Percentiles rank a stretch among this genome's conserved stretches.
Evolutionary conservation across 2,797 vertebrate species (phyloP).

Genomic region (Brachymystax lenok): DNA sequence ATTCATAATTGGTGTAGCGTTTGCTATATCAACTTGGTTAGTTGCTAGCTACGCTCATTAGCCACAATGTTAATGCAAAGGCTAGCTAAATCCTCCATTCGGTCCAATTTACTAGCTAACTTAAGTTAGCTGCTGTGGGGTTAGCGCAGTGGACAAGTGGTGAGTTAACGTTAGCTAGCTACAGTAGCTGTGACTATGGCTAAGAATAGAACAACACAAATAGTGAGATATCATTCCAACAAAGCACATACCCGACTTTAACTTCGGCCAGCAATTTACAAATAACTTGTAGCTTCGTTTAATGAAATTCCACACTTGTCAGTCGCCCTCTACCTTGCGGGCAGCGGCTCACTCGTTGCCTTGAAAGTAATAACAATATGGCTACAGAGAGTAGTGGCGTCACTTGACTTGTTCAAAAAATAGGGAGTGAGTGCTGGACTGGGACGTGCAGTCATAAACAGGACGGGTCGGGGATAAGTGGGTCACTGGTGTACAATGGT

Average conservation of each 20-base stretch:
- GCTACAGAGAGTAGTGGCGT: slow-evolving; percentile 52
- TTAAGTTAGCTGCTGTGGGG: not conserved
- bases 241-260: slow-evolving; percentile 49
- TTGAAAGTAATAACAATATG: slow-evolving; percentile 68
- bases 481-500: not conserved
- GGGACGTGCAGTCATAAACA: slow-evolving; percentile 31
- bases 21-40: no score
- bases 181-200: slow-evolving; percentile 17
- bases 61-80: not conserved
- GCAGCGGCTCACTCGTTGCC: slow-evolving; percentile 50
- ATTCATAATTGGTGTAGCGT: no score
- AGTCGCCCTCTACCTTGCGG: slow-evolving; percentile 28
- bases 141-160: not conserved
- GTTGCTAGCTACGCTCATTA: not conserved
- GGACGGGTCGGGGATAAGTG: not conserved
- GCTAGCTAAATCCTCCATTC: not conserved
- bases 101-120: slow-evolving; percentile 5
- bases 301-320: slow-evolving; percentile 42
- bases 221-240: not conserved
- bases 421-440: slow-evolving; percentile 1
- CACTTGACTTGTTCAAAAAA: slow-evolving; percentile 7
- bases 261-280: slow-evolving; percentile 35
- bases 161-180: slow-evolving; percentile 5
- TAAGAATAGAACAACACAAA: not conserved
- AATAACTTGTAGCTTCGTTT: slow-evolving; percentile 19